Evolutionary conservation across 2,113 vertebrate genomes (phyloP).

Genomic region (Poecilia latipinna): DNA sequence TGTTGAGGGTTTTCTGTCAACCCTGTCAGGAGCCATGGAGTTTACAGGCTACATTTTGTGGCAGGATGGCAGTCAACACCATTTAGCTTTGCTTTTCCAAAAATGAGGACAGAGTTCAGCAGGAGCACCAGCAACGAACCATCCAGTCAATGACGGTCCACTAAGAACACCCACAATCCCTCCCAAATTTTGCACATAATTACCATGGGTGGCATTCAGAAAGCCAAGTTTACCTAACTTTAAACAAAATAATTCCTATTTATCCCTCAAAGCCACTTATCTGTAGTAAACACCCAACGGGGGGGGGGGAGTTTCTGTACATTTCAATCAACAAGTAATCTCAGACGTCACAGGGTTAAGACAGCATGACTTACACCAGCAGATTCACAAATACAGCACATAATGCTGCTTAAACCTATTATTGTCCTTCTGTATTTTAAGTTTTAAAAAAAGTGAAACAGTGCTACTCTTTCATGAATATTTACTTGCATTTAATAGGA

Average conservation of each 20-base stretch:
- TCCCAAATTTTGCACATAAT: conserved; percentile 13
- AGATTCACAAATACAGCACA: not conserved
- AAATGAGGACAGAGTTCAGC: conserved; percentile 11
- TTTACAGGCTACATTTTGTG: conserved; percentile 55
- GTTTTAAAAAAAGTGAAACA: not conserved
- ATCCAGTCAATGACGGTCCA: conserved; percentile 35
- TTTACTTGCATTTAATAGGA: too few species aligned
- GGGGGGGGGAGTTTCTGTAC: conserved; percentile 13
- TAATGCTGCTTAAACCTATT: not conserved
- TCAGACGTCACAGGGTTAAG: conserved; percentile 28
- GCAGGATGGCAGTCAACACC: conserved; percentile 48
- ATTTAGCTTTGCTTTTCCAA: conserved; percentile 47
- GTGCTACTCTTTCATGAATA: too few species aligned
- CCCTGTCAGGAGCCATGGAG: conserved; percentile 19
- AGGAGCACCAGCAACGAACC: not conserved
- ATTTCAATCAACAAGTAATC: conserved; percentile 13
- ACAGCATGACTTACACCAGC: not conserved
- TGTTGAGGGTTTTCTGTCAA: conserved; percentile 51
- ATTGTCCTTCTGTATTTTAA: not conserved
- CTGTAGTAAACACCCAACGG: conserved; percentile 29
- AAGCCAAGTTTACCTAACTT: conserved; percentile 59
- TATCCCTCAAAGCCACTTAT: conserved; percentile 56
- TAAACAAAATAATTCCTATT: conserved; percentile 45
- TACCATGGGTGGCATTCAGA: conserved; percentile 33
- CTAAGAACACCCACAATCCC: conserved; percentile 38